phyloP scores from a whole-genome alignment of 2,113 vertebrate species.

The Ivindomyrus marchei region DNA sequence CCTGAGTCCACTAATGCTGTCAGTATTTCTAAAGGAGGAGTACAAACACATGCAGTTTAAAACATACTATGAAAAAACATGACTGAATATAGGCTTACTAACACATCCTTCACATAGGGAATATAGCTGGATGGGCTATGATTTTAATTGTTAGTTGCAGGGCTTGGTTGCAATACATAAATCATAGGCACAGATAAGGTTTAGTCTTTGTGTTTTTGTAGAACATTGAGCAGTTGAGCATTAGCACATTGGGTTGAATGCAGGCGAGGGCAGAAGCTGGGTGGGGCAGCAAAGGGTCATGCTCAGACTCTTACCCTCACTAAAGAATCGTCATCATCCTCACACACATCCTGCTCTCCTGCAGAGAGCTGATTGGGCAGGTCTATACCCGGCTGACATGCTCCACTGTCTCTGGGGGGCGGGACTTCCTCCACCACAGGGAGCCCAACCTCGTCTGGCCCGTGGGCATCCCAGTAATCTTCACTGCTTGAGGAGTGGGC shows the following conservation, averaged over 20 bases:
- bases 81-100: background rate
- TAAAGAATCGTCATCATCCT: constrained; percentile 57
- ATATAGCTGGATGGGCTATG: background rate
- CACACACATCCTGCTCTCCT: constrained; percentile 30
- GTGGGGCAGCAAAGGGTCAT: constrained; percentile 35
- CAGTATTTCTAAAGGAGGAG: background rate
- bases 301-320: constrained; percentile 70
- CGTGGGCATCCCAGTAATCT: constrained; percentile 60
- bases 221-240: background rate
- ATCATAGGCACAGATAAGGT: background rate
- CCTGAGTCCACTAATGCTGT: background rate
- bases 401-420: constrained; percentile 51
- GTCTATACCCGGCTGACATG: constrained; percentile 58
- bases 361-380: constrained; percentile 53
- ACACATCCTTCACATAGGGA: background rate
- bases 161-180: background rate
- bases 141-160: background rate
- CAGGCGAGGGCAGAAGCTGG: constrained; percentile 20
- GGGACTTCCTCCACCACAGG: constrained; percentile 18
- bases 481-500: constrained; percentile 48
- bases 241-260: constrained; percentile 34
- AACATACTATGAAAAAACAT: background rate
- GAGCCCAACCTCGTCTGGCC: constrained; percentile 40
- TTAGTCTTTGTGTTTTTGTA: background rate
- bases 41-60: background rate